Evolutionary conservation across 1,140 invertebrate species (phyloP), one percentile per base, ranked within the genome.

Genomic region (Pectinophora gossypiella): DNA sequence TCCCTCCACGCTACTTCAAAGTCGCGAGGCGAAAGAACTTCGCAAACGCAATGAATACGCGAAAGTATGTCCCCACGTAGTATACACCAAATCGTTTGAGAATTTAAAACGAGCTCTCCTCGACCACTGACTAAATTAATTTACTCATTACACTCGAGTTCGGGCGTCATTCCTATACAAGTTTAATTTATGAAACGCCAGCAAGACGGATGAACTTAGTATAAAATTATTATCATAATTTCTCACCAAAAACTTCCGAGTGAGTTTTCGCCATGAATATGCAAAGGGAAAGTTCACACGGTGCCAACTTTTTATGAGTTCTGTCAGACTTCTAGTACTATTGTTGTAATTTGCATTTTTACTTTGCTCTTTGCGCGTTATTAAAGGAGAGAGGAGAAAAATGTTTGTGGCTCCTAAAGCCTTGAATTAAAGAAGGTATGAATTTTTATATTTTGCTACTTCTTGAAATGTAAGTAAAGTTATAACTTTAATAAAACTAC

Each of bases 141-240:
- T 66, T 58, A 55, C 18, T 27, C 16, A 36, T 47, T 44, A 60
- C 51, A 45, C 38, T 45, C 22, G 6, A 51, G 44, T 23, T 43
- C 35, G 35, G 36, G 36, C 36, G 36, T 40, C 54, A 64, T 40
- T 51, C 50, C 54, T 48, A 58, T 54, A 61, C 64, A 51, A 48
- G 43, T 62, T 12, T 61, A 72, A 75, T 65, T 75, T 69, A 72
- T 65, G 59, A 65, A 60, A 73, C 51, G 62, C 53, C 58, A 35
- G 23, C 61, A 76, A 77, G 77, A 79, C 71, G 70, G 70, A 81
- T 76, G 64, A 71, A 82, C 69, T 82, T 80, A 72, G 73, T 76
- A 69, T 76, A 77, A 85, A 80, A 80, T 84, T 80, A 85, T 85
- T 82, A 82, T 78, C 69, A 82, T 82, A 82, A 85, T 82, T 85